Evolutionary conservation across 2,797 vertebrate genomes (phyloP), one percentile per base, ranked within the genome.

Genomic region (Lateolabrax maculatus): DNA sequence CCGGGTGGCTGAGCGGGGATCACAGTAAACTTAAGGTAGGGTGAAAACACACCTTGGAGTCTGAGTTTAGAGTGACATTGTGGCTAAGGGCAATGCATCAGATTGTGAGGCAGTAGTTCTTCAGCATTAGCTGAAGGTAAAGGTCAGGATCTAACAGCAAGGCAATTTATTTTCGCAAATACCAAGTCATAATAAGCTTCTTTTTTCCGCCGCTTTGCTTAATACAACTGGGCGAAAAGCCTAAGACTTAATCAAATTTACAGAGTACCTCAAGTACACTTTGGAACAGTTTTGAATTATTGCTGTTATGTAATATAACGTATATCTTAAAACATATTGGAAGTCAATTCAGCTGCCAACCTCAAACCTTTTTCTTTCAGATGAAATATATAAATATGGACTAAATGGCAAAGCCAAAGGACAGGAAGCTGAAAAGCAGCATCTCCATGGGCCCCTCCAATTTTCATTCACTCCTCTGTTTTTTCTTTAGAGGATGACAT

Each of bases 121-220:
- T 81, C 76, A 75, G 60, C 68, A 79, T 81, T 77, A 83, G 79
- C 69, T 66, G 53, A 71, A 90, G 85, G 72, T 88, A 84, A 86
- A 82, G 85, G 84, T 90, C 88, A 81, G n/a, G 56, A 76, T 83
- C 66, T 71, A 80, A 84, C 68, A 71, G 77, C 76, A n/a, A 71
- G 27, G 70, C 78, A 75, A 81, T 87, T 76, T 77, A 86, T 84
- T 89, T 87, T 85, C 31, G 15, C 72, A 88, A 87, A 90, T 85
- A 83, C 71, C 71, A 84, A 79, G 60, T 80, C 64, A 75, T 87
- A 84, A 85, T 79, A 76, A 80, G 58, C 29, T 51, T 76, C 68
- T 71, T 15, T 75, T 65, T 66, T 69, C 75, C 9, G 16, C 36
- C 9, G n/a, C 53, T 72, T 63, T 56, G 57, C 71, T 78, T 70